Evolutionary conservation across 2,113 vertebrate genomes (phyloP).

Genomic region (Myocastor coypus): DNA sequence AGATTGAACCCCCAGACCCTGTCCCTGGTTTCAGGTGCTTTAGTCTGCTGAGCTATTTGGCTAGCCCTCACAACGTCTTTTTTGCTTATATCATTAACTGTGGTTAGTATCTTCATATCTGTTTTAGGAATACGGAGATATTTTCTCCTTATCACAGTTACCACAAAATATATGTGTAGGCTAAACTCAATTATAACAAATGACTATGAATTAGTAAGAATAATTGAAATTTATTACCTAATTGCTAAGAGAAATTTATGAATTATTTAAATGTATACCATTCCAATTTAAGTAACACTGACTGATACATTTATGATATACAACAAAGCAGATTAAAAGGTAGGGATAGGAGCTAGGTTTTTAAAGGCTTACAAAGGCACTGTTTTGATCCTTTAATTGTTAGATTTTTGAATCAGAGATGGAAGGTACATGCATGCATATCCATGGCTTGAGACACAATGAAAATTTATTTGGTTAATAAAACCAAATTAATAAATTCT

Average conservation of each 20-base stretch:
- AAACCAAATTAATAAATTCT: conserved; percentile 1
- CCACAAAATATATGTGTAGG: not conserved
- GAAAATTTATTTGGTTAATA: not conserved
- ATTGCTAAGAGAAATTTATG: not conserved
- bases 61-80: not conserved
- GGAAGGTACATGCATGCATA: not conserved
- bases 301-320: not conserved
- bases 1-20: too few relatives aligned
- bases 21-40: too few relatives aligned
- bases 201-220: not conserved
- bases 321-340: not conserved
- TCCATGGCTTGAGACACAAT: not conserved
- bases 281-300: not conserved
- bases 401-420: not conserved
- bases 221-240: not conserved
- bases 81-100: not conserved
- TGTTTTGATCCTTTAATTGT: not conserved
- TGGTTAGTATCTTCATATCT: not conserved
- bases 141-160: not conserved
- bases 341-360: not conserved
- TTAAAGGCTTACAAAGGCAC: not conserved
- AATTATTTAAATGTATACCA: not conserved
- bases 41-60: too few relatives aligned
- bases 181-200: not conserved
- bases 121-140: not conserved